Evolutionary conservation across 2,797 vertebrate species (phyloP), one percentile per base, ranked within the genome.

Genomic region (Lepilemur ruficaudatus): DNA sequence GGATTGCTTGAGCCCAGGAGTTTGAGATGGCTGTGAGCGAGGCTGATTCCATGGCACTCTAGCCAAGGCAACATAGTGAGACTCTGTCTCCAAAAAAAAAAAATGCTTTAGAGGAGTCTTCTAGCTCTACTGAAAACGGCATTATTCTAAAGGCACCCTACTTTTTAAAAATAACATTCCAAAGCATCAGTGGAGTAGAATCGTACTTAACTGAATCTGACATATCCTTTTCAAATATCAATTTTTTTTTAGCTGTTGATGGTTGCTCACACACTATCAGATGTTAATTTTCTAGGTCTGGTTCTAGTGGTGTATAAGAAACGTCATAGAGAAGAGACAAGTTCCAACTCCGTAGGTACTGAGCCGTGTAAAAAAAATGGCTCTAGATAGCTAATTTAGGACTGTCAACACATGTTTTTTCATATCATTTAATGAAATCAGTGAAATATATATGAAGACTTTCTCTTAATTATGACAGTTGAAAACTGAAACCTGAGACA

Each of bases 231-330:
- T 32, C 72, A 41, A 15, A 69, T 84, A 70, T 67, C 46, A 41
- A 83, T 91, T 76, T 38, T 90, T 94, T 89, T 89, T 94, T 59
- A 95, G 81, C 20, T 57, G 13, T 70, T 93, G 52, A 65, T 93
- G 43, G 25, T 72, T 87, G 79, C 12, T 46, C 14, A 83, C 30
- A 70, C 11, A 43, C 7, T 57, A 59, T 25, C 41, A 70, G 43
- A 57, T 83, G 46, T 82, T 87, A 38, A 38, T 89, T 94, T 95
- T 94, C 95, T 20, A 67, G 3, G n/a, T 87, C 52, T 90, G 57
- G 78, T 94, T 75, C 48, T 88, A 70, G 35, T 82, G 18, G 63
- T 57, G 85, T 61, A 17, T 86, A 35, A 70, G 90, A 92, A 73
- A 59, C 32, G 48, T 22, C 4, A 12, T 18, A 41, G 50, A 90